These are phyloP conservation scores for Chondrilla cf. caribensis DNA, from an alignment of 37 sponge, comb jelly and placozoan genomes.

Conservation along the genomic window DNA sequence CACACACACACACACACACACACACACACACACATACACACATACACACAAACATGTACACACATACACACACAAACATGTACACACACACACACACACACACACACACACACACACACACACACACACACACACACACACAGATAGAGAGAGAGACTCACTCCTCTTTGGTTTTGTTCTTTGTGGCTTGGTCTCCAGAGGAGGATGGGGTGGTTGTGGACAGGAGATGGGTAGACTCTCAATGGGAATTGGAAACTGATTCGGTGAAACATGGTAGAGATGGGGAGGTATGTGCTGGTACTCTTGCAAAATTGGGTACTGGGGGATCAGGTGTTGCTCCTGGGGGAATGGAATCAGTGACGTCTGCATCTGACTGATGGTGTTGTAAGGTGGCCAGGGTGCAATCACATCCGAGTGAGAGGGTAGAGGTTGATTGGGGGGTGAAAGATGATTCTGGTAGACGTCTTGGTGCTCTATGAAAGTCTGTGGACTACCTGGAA, in stretches of 20 bases:
- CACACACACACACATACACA: slow-evolving; percentile 30
- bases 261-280: no score
- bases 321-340: no score
- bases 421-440: background rate
- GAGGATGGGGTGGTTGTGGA: background rate
- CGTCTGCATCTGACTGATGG: no score
- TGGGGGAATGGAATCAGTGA: no score
- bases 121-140: slow-evolving; percentile 1
- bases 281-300: no score
- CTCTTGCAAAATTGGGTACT: no score
- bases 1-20: slow-evolving; percentile 24
- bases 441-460: background rate
- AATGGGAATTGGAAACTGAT: no score
- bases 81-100: slow-evolving; percentile 8
- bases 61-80: slow-evolving; percentile 9
- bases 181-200: slow-evolving; percentile 39
- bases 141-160: no score
- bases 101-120: background rate
- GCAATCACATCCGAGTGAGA: no score
- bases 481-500: no score
- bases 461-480: background rate
- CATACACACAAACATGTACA: slow-evolving; percentile 21
- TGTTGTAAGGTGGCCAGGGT: no score
- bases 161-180: slow-evolving; percentile 49
- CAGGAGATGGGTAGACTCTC: no score